Conservation (phyloP, 1,140 invertebrate genomes). For the Cherax quadricarinatus region DNA sequence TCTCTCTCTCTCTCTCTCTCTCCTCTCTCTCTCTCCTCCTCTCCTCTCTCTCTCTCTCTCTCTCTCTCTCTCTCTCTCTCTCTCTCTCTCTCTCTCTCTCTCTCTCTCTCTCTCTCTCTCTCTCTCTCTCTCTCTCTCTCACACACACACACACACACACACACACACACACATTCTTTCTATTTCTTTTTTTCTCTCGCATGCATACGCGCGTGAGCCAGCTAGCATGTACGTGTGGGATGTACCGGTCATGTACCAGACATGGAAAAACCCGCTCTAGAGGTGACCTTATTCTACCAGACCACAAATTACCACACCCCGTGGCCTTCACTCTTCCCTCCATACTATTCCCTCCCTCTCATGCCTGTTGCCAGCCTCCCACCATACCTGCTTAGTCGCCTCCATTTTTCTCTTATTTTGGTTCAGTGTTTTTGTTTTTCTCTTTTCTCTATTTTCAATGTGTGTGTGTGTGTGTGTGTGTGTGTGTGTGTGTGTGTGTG, state of each 20-base stretch:
- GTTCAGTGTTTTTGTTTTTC: too few relatives aligned
- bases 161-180: neutral
- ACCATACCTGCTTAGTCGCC: too few relatives aligned
- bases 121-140: neutral
- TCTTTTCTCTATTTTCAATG: too few relatives aligned
- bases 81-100: neutral
- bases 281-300: neutral
- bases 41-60: neutral
- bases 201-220: neutral
- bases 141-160: neutral
- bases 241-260: too few relatives aligned
- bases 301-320: neutral
- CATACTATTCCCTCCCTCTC: neutral
- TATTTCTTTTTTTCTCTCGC: neutral
- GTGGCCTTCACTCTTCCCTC: neutral
- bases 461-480: too few relatives aligned
- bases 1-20: too few relatives aligned
- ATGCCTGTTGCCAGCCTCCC: neutral
- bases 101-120: slow-evolving; percentile 27
- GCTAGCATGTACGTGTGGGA: too few relatives aligned
- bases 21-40: neutral
- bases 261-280: too few relatives aligned
- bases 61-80: neutral
- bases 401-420: neutral
- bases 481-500: too few relatives aligned